Base-by-base conservation (phyloP, 2,888 invertebrate species). In the Xestoiulus laeticollis region DNA sequence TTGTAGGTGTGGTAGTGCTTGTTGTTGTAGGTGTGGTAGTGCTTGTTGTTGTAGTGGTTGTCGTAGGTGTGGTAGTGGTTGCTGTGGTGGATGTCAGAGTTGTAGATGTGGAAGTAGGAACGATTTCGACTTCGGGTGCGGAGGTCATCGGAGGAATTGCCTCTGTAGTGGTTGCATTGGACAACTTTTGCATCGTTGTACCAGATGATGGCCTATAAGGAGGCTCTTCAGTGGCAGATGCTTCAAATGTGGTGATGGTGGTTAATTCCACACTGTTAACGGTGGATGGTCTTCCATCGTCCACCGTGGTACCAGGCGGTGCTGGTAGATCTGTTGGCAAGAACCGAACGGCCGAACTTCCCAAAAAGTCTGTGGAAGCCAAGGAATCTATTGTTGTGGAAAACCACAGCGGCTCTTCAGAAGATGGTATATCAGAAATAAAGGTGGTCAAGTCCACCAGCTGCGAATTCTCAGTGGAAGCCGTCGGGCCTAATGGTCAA, bases 161-260 rank as follows among this genome's bases (percentile, higher is more conserved):
- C 43, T 43, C 43, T 85, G 87, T 44, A 84, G 30, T 85, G 32
- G 88, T 30, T 48, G 87, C 85, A 43, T 87, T 87, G 30, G 85
- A n/a, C 48, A 22, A 68, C 32, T 30, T 8, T 33, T 19, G 84
- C 8, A 30, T 4, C 26, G 68, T 68, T 68, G 68, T 68, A 68
- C 68, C 68, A 84, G 43, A 1, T 33, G 14, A 19, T 59, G 59
- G 59, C 10, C 10, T 22, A 26, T 5, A 1, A 26, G 26, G 22
- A 4, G 26, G 22, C 4, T 5, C 5, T 26, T 68, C 26, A 26
- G 68, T 10, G 10, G 22, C 22, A 68, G 68, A 26, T 68, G 68
- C 0, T 1, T 2, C 22, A 3, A 6, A 2, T 5, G 53, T 59
- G 53, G 22, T 26, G 68, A 26, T 26, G 68, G 68, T 68, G 68